phyloP scores from a whole-genome alignment of 92 coral and sea anemone species.

The Muricea muricata region DNA sequence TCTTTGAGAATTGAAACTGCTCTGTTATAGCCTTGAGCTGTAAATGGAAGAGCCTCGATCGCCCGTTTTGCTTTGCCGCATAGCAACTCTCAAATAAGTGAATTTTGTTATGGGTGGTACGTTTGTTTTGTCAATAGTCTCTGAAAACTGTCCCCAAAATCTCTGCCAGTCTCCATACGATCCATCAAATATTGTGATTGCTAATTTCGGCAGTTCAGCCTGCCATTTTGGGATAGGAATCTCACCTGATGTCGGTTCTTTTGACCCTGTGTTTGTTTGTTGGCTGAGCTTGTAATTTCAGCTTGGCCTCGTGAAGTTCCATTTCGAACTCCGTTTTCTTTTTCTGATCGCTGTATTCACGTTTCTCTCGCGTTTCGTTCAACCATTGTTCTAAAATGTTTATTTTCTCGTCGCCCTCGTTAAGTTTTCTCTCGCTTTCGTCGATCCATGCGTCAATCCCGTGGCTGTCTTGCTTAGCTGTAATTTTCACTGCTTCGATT shows the following conservation, averaged over 20 bases:
- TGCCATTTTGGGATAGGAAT: not conserved
- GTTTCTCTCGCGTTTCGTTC: slow-evolving; percentile 8
- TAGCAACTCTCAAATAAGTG: slow-evolving; percentile 17
- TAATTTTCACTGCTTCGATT: slow-evolving; percentile 22
- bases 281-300: slow-evolving; percentile 38
- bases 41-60: slow-evolving; percentile 27
- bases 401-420: slow-evolving; percentile 16
- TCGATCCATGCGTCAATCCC: not conserved
- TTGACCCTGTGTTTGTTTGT: not conserved
- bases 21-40: not conserved
- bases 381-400: slow-evolving; percentile 2
- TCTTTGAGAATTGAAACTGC: too few relatives aligned
- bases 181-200: slow-evolving; percentile 11
- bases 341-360: not conserved
- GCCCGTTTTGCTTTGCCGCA: slow-evolving; percentile 10
- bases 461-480: slow-evolving; percentile 1
- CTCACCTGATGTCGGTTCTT: not conserved
- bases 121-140: slow-evolving; percentile 34
- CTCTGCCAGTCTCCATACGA: too few relatives aligned
- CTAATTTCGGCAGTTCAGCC: not conserved
- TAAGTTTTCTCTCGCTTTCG: not conserved
- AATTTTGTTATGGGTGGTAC: slow-evolving; percentile 27
- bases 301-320: slow-evolving; percentile 29
- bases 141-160: slow-evolving; percentile 21
- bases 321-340: slow-evolving; percentile 15